Evolutionary conservation across 2,888 invertebrate species (phyloP), one percentile per base, ranked within the genome.

Genomic region (Hypena proboscidalis): DNA sequence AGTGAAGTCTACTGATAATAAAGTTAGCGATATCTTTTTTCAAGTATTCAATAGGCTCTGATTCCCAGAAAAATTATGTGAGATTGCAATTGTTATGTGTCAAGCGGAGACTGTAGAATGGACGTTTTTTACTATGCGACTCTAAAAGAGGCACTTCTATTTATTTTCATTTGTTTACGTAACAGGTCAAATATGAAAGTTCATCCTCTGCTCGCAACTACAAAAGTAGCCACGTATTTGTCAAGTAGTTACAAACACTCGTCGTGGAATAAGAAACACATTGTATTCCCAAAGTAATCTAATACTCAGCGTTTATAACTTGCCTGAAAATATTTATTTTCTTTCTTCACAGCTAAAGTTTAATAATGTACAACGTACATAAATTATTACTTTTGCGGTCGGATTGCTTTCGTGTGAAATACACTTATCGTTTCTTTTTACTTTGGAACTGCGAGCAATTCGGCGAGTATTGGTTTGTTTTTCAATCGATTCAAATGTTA

Each of bases 261-360:
- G 48, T 32, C 46, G 36, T 23, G 42, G 60, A 70, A 70, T 74
- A 67, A 66, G 62, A 72, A 53, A 67, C 62, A 67, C 55, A 63
- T 62, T 57, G 52, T 65, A 65, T 49, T 61, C 54, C 50, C 53
- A 62, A 69, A 59, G 59, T 65, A 58, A 51, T 45, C 42, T 35
- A 38, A 50, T 23, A 59, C 58, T 58, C 56, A 51, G 46, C 41
- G 65, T 65, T 58, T 62, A 62, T 46, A 60, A 60, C 43, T 39
- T 21, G 19, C 25, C 55, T 38, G 30, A 48, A 58, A 47, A 58
- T 45, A 63, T 48, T 50, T 53, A 43, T 33, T 30, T 31, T 51
- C 51, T 46, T 48, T 44, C 30, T 55, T 46, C 42, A 33, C 51
- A 34, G 42, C 33, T 45, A 35, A 54, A 50, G 37, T 61, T 45